Percentiles rank a stretch among this genome's conserved stretches.
These are phyloP conservation scores for Glaucopsyche alexis DNA, from an alignment of 2,888 invertebrate species.

Conservation along the genomic window DNA sequence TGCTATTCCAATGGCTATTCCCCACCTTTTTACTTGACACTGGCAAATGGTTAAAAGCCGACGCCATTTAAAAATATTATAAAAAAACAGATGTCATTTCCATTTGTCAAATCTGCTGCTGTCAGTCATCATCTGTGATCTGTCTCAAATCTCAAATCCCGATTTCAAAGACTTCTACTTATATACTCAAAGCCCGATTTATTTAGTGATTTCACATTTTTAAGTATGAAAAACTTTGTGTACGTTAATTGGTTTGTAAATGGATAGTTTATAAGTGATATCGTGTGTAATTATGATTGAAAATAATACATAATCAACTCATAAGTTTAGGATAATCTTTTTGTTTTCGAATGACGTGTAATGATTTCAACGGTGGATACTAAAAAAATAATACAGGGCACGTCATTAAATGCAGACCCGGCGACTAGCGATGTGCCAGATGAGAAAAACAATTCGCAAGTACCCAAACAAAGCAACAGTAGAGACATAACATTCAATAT, in stretches of 20 bases:
- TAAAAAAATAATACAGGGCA: constrained; percentile 71
- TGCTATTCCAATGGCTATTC: too few species aligned
- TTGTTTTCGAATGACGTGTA: constrained; percentile 77
- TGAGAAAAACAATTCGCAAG: constrained; percentile 57
- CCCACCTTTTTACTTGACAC: too few species aligned
- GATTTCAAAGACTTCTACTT: too few species aligned
- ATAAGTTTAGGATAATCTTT: constrained; percentile 15
- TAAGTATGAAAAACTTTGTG: not conserved
- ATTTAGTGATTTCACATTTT: not conserved
- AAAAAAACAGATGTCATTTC: too few species aligned
- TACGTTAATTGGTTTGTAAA: not conserved
- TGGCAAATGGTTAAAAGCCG: too few species aligned
- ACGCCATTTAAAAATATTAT: too few species aligned
- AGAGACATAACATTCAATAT: constrained; percentile 74
- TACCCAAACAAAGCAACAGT: constrained; percentile 57
- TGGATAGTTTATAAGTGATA: not conserved
- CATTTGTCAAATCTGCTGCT: too few species aligned
- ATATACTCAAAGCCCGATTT: too few species aligned
- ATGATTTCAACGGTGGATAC: constrained; percentile 76
- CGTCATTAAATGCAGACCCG: constrained; percentile 62
- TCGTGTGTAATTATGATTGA: constrained; percentile 7
- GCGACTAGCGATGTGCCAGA: constrained; percentile 67
- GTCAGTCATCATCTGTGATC: too few species aligned
- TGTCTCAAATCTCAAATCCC: too few species aligned
- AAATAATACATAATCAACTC: not conserved